Evolutionary conservation across 2,113 vertebrate species (phyloP).

Genomic region (Leuciscus idus): DNA sequence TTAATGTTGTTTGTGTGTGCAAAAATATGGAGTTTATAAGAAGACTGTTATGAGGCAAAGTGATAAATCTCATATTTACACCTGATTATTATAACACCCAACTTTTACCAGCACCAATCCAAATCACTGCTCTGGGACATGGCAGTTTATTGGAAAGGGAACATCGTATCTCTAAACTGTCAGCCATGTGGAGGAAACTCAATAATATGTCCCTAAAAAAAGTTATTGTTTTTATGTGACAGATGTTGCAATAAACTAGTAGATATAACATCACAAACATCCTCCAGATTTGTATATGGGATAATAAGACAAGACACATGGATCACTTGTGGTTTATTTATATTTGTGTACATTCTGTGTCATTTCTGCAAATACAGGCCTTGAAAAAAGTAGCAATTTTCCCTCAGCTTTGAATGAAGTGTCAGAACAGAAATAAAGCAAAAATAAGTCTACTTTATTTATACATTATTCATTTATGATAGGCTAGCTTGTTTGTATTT

Average conservation of each 20-base stretch:
- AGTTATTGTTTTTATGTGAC: background rate
- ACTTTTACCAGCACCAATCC: conserved; percentile 2
- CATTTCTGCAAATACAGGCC: background rate
- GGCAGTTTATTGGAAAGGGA: conserved; percentile 32
- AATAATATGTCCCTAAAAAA: conserved; percentile 18
- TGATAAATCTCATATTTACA: conserved; percentile 11
- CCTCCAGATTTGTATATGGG: background rate
- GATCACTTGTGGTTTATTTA: conserved; percentile 32
- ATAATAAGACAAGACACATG: conserved; percentile 4
- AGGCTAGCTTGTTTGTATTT: background rate
- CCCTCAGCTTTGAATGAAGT: background rate
- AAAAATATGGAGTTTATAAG: background rate
- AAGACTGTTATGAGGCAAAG: background rate
- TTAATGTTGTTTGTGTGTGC: background rate
- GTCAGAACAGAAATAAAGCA: background rate
- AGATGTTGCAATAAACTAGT: conserved; percentile 30
- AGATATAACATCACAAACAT: background rate
- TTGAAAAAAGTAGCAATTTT: background rate
- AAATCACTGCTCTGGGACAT: conserved; percentile 6
- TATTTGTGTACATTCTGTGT: conserved; percentile 12
- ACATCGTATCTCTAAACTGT: conserved; percentile 40
- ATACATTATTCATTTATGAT: background rate
- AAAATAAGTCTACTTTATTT: background rate
- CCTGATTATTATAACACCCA: background rate
- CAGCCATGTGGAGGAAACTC: conserved; percentile 12